Evolutionary conservation across 2,888 invertebrate species (phyloP), one percentile per base, ranked within the genome.

Genomic region (Nowickia ferox): DNA sequence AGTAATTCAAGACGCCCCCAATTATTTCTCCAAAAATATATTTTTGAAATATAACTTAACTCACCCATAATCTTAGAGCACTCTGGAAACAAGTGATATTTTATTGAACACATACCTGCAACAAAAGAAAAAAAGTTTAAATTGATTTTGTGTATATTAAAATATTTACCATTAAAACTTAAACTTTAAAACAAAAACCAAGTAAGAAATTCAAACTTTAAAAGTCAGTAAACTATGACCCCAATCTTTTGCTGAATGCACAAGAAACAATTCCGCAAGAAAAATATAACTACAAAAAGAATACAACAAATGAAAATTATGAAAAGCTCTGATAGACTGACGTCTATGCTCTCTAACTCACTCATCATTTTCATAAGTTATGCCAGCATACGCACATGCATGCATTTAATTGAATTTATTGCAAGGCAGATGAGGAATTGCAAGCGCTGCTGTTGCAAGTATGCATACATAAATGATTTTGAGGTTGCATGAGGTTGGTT

Each of bases 151-250:
- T n/a, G 72, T 72, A 11, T n/a, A 76, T 72, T 30, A 53, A 75
- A 65, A 78, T n/a, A 42, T 68, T 42, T 63, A 1, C 5, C 30
- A 30, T 42, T 78, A 17, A 38, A 61, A 57, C 42, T 69, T 69
- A 84, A 71, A 9, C 44, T 55, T 30, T 46, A 75, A 72, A 48
- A 22, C 9, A 53, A 19, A 51, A 8, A 46, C 6, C 68, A 57
- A 71, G 57, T 40, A 19, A 82, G 15, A 66, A 76, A 65, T 19
- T 19, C 57, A 57, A 78, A 66, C 75, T 63, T 55, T 68, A 76
- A 66, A 83, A 86, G 86, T 84, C 86, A 84, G 74, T 79, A 86
- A 83, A 71, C 86, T 87, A 19, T 86, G 87, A 86, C 82, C 87
- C 77, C 84, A 86, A 86, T 87, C 59, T 48, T 30, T 30, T 13